Conservation (phyloP, 2,888 invertebrate species). For the Eristalinus sepulchralis region DNA sequence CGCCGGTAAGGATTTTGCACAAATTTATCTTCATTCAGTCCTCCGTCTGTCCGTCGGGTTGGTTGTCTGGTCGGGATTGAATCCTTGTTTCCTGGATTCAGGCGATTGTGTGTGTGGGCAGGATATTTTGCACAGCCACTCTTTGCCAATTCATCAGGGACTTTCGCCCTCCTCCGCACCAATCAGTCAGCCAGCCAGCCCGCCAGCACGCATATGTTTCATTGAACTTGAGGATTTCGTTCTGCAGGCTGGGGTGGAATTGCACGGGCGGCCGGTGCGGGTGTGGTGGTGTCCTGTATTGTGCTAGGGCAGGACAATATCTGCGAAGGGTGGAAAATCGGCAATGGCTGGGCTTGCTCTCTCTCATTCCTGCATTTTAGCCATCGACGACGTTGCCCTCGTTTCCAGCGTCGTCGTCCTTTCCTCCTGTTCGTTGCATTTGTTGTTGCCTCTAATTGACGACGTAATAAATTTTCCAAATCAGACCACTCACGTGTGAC, state of each 20-base stretch:
- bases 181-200: neutral
- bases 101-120: neutral
- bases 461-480: conserved; percentile 43
- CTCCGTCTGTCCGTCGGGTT: neutral
- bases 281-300: conserved; percentile 34
- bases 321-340: neutral
- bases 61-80: neutral
- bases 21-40: conserved; percentile 56
- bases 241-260: neutral
- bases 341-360: neutral
- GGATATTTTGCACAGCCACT: neutral
- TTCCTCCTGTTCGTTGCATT: neutral
- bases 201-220: conserved; percentile 52
- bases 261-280: neutral
- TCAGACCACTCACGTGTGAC: neutral
- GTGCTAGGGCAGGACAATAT: conserved; percentile 61
- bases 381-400: conserved; percentile 24
- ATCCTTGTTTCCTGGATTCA: neutral
- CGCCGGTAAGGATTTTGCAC: conserved; percentile 10
- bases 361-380: neutral
- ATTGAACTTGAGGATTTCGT: conserved; percentile 59
- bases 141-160: neutral
- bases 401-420: conserved; percentile 5
- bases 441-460: conserved; percentile 18
- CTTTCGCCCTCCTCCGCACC: conserved; percentile 19